These are phyloP conservation scores for Xenus cinereus DNA, from an alignment of 2,113 vertebrate species.

Conservation along the genomic window DNA sequence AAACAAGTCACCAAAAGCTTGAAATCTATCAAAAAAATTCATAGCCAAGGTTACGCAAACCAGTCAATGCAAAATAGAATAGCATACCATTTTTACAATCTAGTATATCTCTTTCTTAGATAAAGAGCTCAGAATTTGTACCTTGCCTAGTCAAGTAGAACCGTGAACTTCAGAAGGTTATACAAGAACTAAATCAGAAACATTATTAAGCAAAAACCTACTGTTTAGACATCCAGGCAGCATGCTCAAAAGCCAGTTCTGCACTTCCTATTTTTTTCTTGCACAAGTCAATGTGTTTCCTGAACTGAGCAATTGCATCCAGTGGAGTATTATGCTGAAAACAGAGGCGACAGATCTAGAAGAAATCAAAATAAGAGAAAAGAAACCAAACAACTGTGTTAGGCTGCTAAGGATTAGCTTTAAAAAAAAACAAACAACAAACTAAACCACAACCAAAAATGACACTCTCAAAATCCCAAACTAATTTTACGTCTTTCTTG, in stretches of 20 bases:
- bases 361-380: neutral
- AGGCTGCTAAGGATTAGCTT: neutral
- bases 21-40: slow-evolving; percentile 77
- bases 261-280: slow-evolving; percentile 98
- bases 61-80: neutral
- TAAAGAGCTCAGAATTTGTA: neutral
- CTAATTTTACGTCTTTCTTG: neutral
- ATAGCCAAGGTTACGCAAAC: neutral
- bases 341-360: slow-evolving; percentile 94
- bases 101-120: neutral
- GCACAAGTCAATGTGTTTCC: slow-evolving; percentile 95
- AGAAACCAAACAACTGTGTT: neutral
- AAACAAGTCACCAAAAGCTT: slow-evolving; percentile 97
- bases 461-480: neutral
- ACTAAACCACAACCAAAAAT: neutral
- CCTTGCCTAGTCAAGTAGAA: neutral
- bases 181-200: neutral
- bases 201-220: slow-evolving; percentile 68
- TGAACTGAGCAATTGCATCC: slow-evolving; percentile 96
- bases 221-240: slow-evolving; percentile 99
- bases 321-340: slow-evolving; percentile 97
- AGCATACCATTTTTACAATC: neutral
- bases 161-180: neutral
- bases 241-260: slow-evolving; percentile 93
- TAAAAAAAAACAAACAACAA: neutral